Conservation (phyloP, 2,888 invertebrate genomes). For the Parnassius orleans region DNA sequence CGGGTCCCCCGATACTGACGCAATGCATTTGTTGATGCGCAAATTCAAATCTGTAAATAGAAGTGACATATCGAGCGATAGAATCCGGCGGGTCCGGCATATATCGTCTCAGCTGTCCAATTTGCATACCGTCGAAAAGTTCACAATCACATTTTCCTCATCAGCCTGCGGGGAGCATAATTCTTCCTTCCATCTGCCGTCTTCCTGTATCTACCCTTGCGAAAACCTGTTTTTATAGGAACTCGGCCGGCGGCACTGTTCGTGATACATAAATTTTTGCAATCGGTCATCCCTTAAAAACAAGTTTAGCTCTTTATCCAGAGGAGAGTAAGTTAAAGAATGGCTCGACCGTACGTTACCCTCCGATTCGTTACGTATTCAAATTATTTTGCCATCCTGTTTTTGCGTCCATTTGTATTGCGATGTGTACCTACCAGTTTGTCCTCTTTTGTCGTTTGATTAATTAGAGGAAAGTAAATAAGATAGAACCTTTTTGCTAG, state of each 20-base stretch:
- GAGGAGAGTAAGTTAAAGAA: conserved; percentile 74
- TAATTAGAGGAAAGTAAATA: conserved; percentile 50
- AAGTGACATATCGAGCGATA: conserved; percentile 52
- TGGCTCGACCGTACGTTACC: conserved; percentile 70
- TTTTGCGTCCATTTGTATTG: conserved; percentile 70
- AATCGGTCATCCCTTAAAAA: conserved; percentile 82
- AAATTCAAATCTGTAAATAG: conserved; percentile 61
- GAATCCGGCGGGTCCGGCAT: conserved; percentile 54
- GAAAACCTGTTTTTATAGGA: conserved; percentile 69
- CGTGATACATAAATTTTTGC: conserved; percentile 79
- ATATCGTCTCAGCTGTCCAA: conserved; percentile 66
- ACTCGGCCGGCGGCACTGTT: conserved; percentile 72
- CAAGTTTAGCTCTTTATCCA: conserved; percentile 80
- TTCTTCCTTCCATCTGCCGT: conserved; percentile 78
- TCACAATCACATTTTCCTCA: conserved; percentile 79
- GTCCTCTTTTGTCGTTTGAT: conserved; percentile 56
- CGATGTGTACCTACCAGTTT: conserved; percentile 53
- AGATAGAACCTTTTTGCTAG: conserved; percentile 28
- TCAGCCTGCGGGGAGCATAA: conserved; percentile 78
- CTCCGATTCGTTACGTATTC: conserved; percentile 78
- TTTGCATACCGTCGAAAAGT: conserved; percentile 78
- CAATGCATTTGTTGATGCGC: conserved; percentile 44
- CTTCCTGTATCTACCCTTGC: conserved; percentile 76
- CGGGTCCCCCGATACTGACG: conserved; percentile 43
- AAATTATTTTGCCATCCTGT: conserved; percentile 76